Percentiles rank a stretch among this genome's conserved stretches.
Evolutionary conservation across 2,113 vertebrate genomes (phyloP).

Genomic region (Thunnus thynnus): DNA sequence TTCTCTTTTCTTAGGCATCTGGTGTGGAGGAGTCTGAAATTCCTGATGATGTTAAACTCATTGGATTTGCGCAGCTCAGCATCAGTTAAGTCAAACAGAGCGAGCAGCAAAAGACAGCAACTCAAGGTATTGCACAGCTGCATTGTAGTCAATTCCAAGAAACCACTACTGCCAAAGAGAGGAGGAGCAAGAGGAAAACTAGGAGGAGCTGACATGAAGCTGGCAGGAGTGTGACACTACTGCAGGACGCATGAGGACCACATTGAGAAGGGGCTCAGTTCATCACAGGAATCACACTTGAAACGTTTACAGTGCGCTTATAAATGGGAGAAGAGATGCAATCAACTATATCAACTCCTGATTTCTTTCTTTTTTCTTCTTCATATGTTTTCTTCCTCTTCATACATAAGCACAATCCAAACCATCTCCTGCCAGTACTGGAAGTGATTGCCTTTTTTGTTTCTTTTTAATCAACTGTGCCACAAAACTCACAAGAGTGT

Average conservation of each 20-base stretch:
- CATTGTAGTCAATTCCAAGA: conserved; percentile 87
- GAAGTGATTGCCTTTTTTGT: conserved; percentile 89
- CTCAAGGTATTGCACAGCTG: conserved; percentile 82
- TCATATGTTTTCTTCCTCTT: conserved; percentile 51
- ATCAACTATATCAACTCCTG: conserved; percentile 71
- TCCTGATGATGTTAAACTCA: conserved; percentile 96
- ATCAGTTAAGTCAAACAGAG: conserved; percentile 91
- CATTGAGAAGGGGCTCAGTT: conserved; percentile 64
- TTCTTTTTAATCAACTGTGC: conserved; percentile 78
- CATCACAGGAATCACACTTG: conserved; percentile 83
- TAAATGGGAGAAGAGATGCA: conserved; percentile 75
- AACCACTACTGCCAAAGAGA: conserved; percentile 97
- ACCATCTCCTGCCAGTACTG: conserved; percentile 83
- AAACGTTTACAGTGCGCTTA: conserved; percentile 86
- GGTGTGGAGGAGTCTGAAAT: conserved; percentile 96
- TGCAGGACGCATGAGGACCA: conserved; percentile 78
- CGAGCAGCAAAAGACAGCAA: conserved; percentile 71
- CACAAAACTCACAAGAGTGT: conserved; percentile 85
- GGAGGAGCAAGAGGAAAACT: conserved; percentile 12
- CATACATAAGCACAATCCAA: conserved; percentile 82
- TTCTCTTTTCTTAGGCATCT: conserved; percentile 87
- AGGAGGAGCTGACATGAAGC: conserved; percentile 38
- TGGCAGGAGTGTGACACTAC: conserved; percentile 71
- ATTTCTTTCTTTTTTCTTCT: conserved; percentile 72
- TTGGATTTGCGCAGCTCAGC: conserved; percentile 99